A percentile compares a stretch with the other conserved stretches of the same genome.
These are phyloP conservation scores for Stegodyphus mimosarum DNA, from an alignment of 1,140 invertebrate genomes.

Conservation along the genomic window DNA sequence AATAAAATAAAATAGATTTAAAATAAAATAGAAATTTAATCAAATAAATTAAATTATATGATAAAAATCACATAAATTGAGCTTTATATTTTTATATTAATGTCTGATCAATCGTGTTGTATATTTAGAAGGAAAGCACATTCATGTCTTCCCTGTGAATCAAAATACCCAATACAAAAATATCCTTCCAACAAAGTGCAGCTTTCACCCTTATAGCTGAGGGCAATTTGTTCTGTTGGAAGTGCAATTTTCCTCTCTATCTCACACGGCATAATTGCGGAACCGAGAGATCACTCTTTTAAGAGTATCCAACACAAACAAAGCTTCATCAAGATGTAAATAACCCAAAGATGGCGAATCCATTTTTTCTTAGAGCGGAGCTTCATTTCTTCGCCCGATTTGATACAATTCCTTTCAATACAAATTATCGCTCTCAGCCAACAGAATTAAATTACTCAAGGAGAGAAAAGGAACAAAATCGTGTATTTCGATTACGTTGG, in stretches of 20 bases:
- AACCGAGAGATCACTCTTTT: too few relatives aligned
- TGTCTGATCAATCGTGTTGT: too few relatives aligned
- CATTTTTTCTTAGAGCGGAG: not conserved
- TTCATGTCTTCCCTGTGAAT: too few relatives aligned
- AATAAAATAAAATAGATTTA: too few relatives aligned
- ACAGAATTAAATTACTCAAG: constrained; percentile 16
- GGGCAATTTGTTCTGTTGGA: not conserved
- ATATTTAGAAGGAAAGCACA: too few relatives aligned
- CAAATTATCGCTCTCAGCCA: constrained; percentile 7
- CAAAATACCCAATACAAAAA: too few relatives aligned
- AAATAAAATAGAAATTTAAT: too few relatives aligned
- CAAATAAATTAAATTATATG: too few relatives aligned
- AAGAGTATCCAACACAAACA: not conserved
- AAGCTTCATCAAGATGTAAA: constrained; percentile 11
- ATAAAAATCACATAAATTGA: too few relatives aligned
- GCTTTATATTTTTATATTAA: too few relatives aligned
- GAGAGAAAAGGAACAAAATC: not conserved
- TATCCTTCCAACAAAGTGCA: not conserved
- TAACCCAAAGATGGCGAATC: not conserved
- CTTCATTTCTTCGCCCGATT: not conserved
- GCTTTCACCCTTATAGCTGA: not conserved
- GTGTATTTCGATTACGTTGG: not conserved
- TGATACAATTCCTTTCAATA: constrained; percentile 1
- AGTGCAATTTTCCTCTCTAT: not conserved
- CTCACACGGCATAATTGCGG: too few relatives aligned